Conservation (phyloP, 2,888 invertebrate species). For the Cistogaster globosa region DNA sequence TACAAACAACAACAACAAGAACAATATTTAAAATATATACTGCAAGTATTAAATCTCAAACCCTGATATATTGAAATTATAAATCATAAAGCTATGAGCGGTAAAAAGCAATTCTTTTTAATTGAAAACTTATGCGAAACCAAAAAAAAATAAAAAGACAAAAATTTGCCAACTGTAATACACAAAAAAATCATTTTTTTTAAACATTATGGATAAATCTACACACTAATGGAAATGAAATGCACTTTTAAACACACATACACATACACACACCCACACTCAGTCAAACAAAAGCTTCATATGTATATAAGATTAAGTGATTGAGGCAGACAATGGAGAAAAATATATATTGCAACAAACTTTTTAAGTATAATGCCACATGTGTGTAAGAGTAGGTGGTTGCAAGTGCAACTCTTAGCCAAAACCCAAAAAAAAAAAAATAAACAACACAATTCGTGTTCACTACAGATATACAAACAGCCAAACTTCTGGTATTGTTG, state of each 20-base stretch:
- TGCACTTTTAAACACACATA: constrained; percentile 57
- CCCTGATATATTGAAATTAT: constrained; percentile 63
- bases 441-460: not conserved
- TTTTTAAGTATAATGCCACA: constrained; percentile 54
- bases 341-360: constrained; percentile 65
- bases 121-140: constrained; percentile 71
- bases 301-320: constrained; percentile 69
- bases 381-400: constrained; percentile 28
- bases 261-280: constrained; percentile 18
- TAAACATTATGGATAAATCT: not conserved
- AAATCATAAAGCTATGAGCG: constrained; percentile 66
- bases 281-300: constrained; percentile 15
- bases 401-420: constrained; percentile 62
- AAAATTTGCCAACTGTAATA: constrained; percentile 60
- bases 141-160: constrained; percentile 9
- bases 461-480: constrained; percentile 13
- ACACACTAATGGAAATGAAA: constrained; percentile 44
- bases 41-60: constrained; percentile 32
- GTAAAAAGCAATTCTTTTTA: constrained; percentile 71
- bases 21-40: not conserved
- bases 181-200: constrained; percentile 36
- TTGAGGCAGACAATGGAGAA: constrained; percentile 67
- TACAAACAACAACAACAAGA: not conserved
- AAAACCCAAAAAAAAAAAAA: constrained; percentile 24
- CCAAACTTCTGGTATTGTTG: constrained; percentile 38